Percentiles rank a stretch among this genome's conserved stretches.
Conservation (phyloP, 2,888 invertebrate species). For the Lysandra bellargus region DNA sequence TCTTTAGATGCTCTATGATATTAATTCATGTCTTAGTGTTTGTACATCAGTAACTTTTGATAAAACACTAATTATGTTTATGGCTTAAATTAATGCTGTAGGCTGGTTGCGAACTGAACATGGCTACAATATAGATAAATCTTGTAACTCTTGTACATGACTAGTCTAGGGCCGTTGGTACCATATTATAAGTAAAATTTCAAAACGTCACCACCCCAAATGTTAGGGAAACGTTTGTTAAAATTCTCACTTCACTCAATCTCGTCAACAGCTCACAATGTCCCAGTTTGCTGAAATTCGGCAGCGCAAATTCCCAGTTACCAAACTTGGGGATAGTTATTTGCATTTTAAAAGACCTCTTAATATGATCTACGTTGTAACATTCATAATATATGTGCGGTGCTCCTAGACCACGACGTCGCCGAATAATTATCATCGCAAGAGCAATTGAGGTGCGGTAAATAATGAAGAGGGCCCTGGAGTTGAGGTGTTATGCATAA, state of each 20-base stretch:
- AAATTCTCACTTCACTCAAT: not conserved
- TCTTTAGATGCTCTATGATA: too few relatives aligned
- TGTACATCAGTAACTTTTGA: too few relatives aligned
- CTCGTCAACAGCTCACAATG: not conserved
- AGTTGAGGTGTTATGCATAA: conserved; percentile 28
- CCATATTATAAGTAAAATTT: not conserved
- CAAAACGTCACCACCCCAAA: not conserved
- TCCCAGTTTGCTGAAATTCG: conserved; percentile 11
- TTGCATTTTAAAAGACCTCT: conserved; percentile 30
- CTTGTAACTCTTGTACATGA: not conserved
- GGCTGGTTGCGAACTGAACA: not conserved
- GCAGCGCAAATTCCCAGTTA: not conserved
- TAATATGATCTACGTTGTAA: conserved; percentile 21
- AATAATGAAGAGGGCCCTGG: conserved; percentile 32
- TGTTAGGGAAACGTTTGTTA: not conserved
- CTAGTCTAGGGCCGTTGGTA: not conserved
- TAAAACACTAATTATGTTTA: too few relatives aligned
- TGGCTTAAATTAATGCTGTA: too few relatives aligned
- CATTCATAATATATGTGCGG: conserved; percentile 29
- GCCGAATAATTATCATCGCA: conserved; percentile 33
- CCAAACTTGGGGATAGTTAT: conserved; percentile 26
- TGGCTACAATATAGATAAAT: not conserved
- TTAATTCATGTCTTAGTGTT: too few relatives aligned
- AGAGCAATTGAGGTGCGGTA: conserved; percentile 31
- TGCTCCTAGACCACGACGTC: conserved; percentile 25